These are phyloP conservation scores for Tauraco erythrolophus DNA, from an alignment of 2,113 vertebrate species.

Conservation along the genomic window DNA sequence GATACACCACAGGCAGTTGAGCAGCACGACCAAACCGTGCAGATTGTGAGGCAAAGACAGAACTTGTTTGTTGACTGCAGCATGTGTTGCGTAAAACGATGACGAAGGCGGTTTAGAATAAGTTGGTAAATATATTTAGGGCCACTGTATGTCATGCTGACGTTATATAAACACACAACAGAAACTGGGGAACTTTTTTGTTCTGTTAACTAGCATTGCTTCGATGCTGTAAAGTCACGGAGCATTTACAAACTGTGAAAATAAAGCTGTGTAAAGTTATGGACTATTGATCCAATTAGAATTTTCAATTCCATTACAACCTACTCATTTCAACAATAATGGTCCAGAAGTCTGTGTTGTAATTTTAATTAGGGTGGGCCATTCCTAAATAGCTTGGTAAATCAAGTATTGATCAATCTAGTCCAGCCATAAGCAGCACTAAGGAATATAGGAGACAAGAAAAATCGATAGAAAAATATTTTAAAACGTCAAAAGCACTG, in stretches of 20 bases:
- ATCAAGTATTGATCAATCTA: constrained; percentile 76
- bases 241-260: constrained; percentile 46
- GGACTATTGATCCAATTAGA: constrained; percentile 63
- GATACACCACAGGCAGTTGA: constrained; percentile 51
- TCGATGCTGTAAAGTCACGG: constrained; percentile 29
- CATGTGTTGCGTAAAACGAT: background rate
- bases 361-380: constrained; percentile 78
- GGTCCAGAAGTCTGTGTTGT: constrained; percentile 60
- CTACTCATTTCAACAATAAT: constrained; percentile 74
- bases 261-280: constrained; percentile 61
- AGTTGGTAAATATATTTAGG: background rate
- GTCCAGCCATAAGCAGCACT: constrained; percentile 63
- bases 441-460: constrained; percentile 74
- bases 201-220: constrained; percentile 13
- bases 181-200: background rate
- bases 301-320: constrained; percentile 73
- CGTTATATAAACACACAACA: constrained; percentile 31
- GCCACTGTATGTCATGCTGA: constrained; percentile 4
- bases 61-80: constrained; percentile 13
- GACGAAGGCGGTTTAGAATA: constrained; percentile 24
- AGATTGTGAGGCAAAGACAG: background rate
- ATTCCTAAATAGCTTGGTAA: constrained; percentile 77
- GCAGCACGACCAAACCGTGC: constrained; percentile 10
- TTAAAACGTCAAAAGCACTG: constrained; percentile 77
- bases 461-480: constrained; percentile 82